Conservation (phyloP, 2,888 invertebrate genomes). For the Nycteola revayana region DNA sequence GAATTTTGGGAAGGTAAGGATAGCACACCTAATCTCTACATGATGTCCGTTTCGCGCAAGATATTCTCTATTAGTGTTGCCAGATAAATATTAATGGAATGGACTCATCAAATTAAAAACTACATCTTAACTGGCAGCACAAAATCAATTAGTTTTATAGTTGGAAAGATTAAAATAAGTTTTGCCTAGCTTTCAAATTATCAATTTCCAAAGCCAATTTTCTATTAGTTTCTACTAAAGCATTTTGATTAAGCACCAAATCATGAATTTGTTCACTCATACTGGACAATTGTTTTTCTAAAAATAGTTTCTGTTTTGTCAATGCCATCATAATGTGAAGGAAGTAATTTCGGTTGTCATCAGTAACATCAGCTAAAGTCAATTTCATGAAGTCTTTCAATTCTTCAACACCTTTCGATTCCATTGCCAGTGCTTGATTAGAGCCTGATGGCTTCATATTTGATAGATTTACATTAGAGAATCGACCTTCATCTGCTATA, state of each 20-base stretch:
- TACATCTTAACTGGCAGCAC: slow-evolving; percentile 6
- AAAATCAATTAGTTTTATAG: slow-evolving; percentile 1
- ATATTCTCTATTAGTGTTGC: slow-evolving; percentile 4
- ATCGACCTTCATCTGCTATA: slow-evolving; percentile 44
- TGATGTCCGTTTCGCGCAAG: not conserved
- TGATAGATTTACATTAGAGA: slow-evolving; percentile 40
- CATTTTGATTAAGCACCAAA: slow-evolving; percentile 61
- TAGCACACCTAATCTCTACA: slow-evolving; percentile 7
- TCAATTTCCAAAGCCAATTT: slow-evolving; percentile 72
- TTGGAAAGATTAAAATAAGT: slow-evolving; percentile 31
- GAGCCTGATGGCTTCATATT: slow-evolving; percentile 38
- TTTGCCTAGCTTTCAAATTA: slow-evolving; percentile 58
- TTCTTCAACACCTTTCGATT: slow-evolving; percentile 55
- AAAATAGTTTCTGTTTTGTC: slow-evolving; percentile 71
- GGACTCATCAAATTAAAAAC: slow-evolving; percentile 1
- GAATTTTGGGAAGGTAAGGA: slow-evolving; percentile 3
- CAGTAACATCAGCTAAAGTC: slow-evolving; percentile 60
- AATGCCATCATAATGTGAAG: slow-evolving; percentile 74
- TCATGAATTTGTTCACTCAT: slow-evolving; percentile 60
- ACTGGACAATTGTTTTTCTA: slow-evolving; percentile 63
- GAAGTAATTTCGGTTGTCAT: slow-evolving; percentile 69
- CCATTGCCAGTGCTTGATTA: slow-evolving; percentile 32
- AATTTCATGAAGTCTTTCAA: slow-evolving; percentile 69
- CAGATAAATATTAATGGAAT: slow-evolving; percentile 12
- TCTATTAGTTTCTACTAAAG: slow-evolving; percentile 73